Evolutionary conservation across 2,797 vertebrate species (phyloP), one percentile per base, ranked within the genome.

Genomic region (Oceanodroma leucorhoa): DNA sequence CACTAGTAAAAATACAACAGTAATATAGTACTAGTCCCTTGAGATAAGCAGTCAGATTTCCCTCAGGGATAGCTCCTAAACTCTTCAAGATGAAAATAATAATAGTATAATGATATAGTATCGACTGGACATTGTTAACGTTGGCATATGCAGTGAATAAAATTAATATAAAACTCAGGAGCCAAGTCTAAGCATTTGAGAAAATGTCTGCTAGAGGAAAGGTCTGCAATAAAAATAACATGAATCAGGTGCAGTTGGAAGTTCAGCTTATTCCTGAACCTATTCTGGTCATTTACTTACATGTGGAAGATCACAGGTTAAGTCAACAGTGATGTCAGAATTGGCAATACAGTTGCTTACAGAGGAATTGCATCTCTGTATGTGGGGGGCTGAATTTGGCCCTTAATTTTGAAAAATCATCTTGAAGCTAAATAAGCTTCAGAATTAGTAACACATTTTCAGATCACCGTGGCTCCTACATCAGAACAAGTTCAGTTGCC

Each of bases 361-460:
- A 30, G 8, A 48, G 34, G 14, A 81, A 26, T 40, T 75, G 10
- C 6, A 20, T 69, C 20, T 83, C 15, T 7, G n/a, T 61, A n/a
- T 65, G 23, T 2, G 12, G 89, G 20, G 2, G 32, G 7, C 5
- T 66, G 89, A 86, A 69, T 87, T 65, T 83, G 58, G 26, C 20
- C 69, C 61, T 81, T 78, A 57, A 65, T 69, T 94, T 94, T 92
- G 57, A 82, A 55, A 65, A 84, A 89, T 34, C 70, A 38, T 3
- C 82, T 92, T 66, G 72, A 81, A 86, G 65, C 27, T 88, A 83
- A 94, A 45, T 58, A 90, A 81, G 50, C 58, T 78, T 78, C 61
- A 87, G 48, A 87, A 89, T 85, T 83, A 96, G 53, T 67, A 93
- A 87, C 79, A 84, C 58, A 60, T 93, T 92, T 93, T 86, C 82